A percentile compares a stretch with the other conserved stretches of the same genome.
Evolutionary conservation across 2,797 vertebrate species (phyloP).

Genomic region (Manis javanica): DNA sequence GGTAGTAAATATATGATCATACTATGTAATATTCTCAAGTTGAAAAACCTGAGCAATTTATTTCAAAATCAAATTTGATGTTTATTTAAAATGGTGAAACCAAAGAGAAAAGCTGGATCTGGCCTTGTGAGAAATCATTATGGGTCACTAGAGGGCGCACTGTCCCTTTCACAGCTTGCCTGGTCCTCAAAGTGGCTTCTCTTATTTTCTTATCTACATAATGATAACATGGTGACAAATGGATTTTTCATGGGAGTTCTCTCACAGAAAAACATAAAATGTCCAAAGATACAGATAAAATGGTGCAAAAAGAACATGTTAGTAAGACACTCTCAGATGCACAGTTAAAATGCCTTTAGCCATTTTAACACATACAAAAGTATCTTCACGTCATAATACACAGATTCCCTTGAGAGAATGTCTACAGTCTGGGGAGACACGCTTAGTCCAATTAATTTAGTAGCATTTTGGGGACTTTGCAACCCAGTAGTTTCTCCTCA

Average conservation of each 20-base stretch:
- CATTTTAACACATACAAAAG: slow-evolving; percentile 25
- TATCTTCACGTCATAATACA: slow-evolving; percentile 13
- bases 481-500: not conserved
- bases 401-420: not conserved
- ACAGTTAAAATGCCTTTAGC: slow-evolving; percentile 59
- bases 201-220: slow-evolving; percentile 61
- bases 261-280: slow-evolving; percentile 67
- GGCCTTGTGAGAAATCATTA: slow-evolving; percentile 49
- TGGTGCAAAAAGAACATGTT: slow-evolving; percentile 29
- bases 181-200: not conserved
- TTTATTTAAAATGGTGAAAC: slow-evolving; percentile 66
- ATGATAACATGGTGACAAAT: slow-evolving; percentile 64
- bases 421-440: not conserved
- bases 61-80: slow-evolving; percentile 58
- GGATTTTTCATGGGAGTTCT: slow-evolving; percentile 57
- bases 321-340: slow-evolving; percentile 46
- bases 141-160: slow-evolving; percentile 87
- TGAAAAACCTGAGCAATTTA: slow-evolving; percentile 44
- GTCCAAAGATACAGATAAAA: slow-evolving; percentile 68
- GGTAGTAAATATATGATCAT: slow-evolving; percentile 6
- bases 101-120: not conserved
- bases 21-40: not conserved
- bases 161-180: slow-evolving; percentile 56
- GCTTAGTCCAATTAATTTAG: not conserved
- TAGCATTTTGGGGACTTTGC: not conserved